phyloP scores from a whole-genome alignment of 1,140 invertebrate genomes.

The Campodea augens region DNA sequence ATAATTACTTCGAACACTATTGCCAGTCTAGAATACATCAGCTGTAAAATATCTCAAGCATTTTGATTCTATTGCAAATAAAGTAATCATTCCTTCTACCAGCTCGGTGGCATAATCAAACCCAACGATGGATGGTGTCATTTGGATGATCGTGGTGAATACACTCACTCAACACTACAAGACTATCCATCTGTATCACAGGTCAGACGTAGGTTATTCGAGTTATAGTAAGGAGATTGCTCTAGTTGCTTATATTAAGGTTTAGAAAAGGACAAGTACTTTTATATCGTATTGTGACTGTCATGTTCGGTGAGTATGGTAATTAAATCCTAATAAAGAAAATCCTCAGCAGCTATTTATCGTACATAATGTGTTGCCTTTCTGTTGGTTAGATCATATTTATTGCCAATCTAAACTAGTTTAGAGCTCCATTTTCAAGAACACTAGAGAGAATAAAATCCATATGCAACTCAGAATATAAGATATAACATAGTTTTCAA shows the following conservation, averaged over 20 bases:
- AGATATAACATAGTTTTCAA: too few relatives aligned
- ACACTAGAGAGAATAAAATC: too few relatives aligned
- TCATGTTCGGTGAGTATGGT: constrained; percentile 13
- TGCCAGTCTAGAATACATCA: not conserved
- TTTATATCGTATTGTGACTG: constrained; percentile 6
- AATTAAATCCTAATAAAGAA: constrained; percentile 8
- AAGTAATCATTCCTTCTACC: constrained; percentile 10
- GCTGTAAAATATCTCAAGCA: not conserved
- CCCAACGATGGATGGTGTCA: constrained; percentile 46
- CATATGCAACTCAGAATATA: too few relatives aligned
- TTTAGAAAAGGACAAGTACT: too few relatives aligned
- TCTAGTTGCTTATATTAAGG: too few relatives aligned
- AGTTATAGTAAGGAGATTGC: too few relatives aligned
- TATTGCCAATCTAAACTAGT: too few relatives aligned
- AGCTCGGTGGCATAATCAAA: constrained; percentile 41
- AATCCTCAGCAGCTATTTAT: constrained; percentile 8
- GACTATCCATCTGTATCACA: constrained; percentile 23
- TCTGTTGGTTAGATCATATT: too few relatives aligned
- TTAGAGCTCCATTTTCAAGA: too few relatives aligned
- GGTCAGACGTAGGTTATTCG: constrained; percentile 16
- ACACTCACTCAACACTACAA: constrained; percentile 25
- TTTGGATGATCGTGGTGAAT: constrained; percentile 30
- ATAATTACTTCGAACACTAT: not conserved
- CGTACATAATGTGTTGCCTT: too few relatives aligned
- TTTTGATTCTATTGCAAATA: not conserved